phyloP scores from a whole-genome alignment of 2,888 invertebrate genomes.

The Acronicta aceris region DNA sequence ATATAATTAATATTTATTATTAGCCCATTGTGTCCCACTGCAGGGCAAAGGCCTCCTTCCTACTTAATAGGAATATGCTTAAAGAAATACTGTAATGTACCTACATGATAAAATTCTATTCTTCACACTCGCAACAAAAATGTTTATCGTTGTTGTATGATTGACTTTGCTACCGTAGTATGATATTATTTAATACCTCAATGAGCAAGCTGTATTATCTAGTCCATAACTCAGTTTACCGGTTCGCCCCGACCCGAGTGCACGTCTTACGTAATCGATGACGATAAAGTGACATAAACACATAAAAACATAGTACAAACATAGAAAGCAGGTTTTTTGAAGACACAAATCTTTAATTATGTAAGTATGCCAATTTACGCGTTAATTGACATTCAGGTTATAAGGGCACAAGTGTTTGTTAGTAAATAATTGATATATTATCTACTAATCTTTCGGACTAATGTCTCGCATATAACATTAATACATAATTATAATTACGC shows the following conservation, averaged over 20 bases:
- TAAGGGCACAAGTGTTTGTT: constrained; percentile 23
- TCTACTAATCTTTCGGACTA: too few species aligned
- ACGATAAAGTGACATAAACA: constrained; percentile 3
- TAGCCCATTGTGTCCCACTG: too few species aligned
- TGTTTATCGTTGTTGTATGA: too few species aligned
- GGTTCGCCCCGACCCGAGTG: constrained; percentile 4
- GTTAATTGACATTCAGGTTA: constrained; percentile 8
- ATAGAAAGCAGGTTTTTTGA: constrained; percentile 9
- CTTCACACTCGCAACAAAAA: too few species aligned
- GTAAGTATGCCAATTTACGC: constrained; percentile 35
- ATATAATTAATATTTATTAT: too few species aligned
- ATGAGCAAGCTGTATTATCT: background rate
- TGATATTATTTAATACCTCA: background rate
- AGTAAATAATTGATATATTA: constrained; percentile 22
- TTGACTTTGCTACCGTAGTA: background rate
- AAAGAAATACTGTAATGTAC: too few species aligned
- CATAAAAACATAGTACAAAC: background rate
- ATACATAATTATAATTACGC: too few species aligned
- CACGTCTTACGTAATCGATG: constrained; percentile 14
- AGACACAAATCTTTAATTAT: constrained; percentile 16
- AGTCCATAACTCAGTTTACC: constrained; percentile 22
- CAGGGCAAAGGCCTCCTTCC: too few species aligned
- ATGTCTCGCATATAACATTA: too few species aligned
- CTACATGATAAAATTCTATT: too few species aligned
- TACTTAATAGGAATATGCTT: too few species aligned